phyloP scores from a whole-genome alignment of 2,113 vertebrate species.

The Elaphurus davidianus region DNA sequence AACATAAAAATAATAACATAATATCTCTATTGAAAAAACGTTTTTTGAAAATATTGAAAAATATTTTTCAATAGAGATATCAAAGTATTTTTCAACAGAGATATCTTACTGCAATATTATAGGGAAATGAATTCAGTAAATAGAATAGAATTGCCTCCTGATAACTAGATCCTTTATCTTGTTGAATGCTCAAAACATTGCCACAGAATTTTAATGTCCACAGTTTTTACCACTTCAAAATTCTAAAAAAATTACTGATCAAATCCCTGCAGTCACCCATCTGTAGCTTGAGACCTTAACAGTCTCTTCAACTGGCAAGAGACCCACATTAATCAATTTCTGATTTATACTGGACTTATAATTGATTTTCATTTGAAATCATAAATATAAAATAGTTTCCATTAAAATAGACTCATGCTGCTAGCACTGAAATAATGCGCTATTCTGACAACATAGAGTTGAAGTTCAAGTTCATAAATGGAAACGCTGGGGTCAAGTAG shows the following conservation, averaged over 20 bases:
- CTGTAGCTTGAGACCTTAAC: constrained; percentile 56
- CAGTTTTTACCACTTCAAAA: constrained; percentile 63
- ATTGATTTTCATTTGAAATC: constrained; percentile 54
- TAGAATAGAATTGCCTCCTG: neutral
- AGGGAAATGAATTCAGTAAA: neutral
- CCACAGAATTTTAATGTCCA: constrained; percentile 46
- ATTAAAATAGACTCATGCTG: neutral
- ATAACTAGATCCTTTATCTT: constrained; percentile 38
- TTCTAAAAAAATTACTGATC: constrained; percentile 1
- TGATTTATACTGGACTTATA: constrained; percentile 53
- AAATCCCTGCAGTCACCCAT: constrained; percentile 55
- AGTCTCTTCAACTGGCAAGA: constrained; percentile 41
- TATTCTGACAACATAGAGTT: neutral
- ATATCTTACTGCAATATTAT: neutral
- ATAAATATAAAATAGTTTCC: constrained; percentile 58
- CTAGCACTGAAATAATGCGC: neutral
- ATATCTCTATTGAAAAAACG: neutral
- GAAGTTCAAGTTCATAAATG: constrained; percentile 4
- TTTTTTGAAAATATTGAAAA: neutral
- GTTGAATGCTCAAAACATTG: constrained; percentile 27
- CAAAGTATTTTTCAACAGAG: neutral
- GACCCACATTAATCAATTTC: constrained; percentile 41
- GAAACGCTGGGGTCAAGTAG: neutral
- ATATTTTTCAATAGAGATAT: neutral
- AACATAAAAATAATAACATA: neutral